Evolutionary conservation across 2,113 vertebrate genomes (phyloP).

Genomic region (Pterocles burchelli): DNA sequence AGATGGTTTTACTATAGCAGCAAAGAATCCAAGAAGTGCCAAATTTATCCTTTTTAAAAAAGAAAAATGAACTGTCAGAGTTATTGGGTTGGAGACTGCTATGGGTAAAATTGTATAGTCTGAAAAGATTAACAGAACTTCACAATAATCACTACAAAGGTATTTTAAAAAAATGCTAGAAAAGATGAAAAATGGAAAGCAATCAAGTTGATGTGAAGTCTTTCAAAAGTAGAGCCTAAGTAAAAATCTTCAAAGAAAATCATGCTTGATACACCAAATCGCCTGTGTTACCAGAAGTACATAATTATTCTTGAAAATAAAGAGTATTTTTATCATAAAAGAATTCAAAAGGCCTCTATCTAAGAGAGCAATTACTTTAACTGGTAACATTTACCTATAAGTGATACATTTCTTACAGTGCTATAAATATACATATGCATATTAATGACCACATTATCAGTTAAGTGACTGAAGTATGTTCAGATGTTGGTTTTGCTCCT

Average conservation of each 20-base stretch:
- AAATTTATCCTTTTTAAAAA: slow-evolving; percentile 10
- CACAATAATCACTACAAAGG: background rate
- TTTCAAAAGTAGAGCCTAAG: background rate
- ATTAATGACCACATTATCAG: background rate
- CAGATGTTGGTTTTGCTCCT: background rate
- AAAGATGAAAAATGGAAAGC: background rate
- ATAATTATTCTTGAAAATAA: background rate
- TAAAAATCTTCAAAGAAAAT: background rate
- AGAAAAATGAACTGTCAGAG: background rate
- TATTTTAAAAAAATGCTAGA: background rate
- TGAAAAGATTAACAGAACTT: background rate
- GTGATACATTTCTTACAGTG: background rate
- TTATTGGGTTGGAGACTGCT: background rate
- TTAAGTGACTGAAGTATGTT: background rate
- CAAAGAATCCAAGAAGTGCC: background rate
- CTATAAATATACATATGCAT: background rate
- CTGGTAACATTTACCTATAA: background rate
- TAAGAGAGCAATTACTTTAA: background rate
- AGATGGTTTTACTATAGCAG: background rate
- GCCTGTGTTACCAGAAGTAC: background rate
- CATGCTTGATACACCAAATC: background rate
- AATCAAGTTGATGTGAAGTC: background rate
- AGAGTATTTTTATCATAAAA: background rate
- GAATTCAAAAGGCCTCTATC: background rate
- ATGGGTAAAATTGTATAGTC: background rate